phyloP scores from a whole-genome alignment of 1,140 invertebrate species.

The Drosophila kanapiae region DNA sequence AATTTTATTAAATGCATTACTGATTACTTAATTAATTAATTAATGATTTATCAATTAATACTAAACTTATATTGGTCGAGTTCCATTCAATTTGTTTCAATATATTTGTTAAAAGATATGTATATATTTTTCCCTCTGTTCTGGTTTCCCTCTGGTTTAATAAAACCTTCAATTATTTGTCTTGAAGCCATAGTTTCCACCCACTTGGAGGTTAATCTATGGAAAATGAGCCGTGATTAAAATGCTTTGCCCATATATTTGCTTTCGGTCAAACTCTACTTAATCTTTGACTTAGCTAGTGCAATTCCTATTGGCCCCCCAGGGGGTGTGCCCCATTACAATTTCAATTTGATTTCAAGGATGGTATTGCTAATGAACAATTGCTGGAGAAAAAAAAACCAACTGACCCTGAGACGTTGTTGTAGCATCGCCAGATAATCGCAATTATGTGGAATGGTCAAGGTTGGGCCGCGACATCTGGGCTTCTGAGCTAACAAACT shows the following conservation, averaged over 20 bases:
- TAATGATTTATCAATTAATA: no score
- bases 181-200: conserved; percentile 51
- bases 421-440: conserved; percentile 55
- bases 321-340: conserved; percentile 71
- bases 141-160: conserved; percentile 6
- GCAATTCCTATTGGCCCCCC: conserved; percentile 46
- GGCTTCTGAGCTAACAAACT: conserved; percentile 37
- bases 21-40: no score
- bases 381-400: conserved; percentile 37
- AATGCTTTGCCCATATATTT: conserved; percentile 69
- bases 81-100: no score
- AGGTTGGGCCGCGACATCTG: conserved; percentile 59
- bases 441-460: conserved; percentile 73
- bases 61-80: no score
- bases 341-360: conserved; percentile 66
- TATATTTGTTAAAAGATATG: no score
- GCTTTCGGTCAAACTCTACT: conserved; percentile 62
- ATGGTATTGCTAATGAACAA: conserved; percentile 52
- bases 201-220: conserved; percentile 60
- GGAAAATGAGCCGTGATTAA: conserved; percentile 70
- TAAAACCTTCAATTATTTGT: conserved; percentile 42
- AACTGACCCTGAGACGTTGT: conserved; percentile 60
- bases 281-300: conserved; percentile 57
- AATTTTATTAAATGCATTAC: background rate
- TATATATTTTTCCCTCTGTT: conserved; percentile 1